Percentiles rank a stretch among this genome's conserved stretches.
phyloP scores from a whole-genome alignment of 53 echinoderm and acorn worm species.

The Apostichopus leukothele region DNA sequence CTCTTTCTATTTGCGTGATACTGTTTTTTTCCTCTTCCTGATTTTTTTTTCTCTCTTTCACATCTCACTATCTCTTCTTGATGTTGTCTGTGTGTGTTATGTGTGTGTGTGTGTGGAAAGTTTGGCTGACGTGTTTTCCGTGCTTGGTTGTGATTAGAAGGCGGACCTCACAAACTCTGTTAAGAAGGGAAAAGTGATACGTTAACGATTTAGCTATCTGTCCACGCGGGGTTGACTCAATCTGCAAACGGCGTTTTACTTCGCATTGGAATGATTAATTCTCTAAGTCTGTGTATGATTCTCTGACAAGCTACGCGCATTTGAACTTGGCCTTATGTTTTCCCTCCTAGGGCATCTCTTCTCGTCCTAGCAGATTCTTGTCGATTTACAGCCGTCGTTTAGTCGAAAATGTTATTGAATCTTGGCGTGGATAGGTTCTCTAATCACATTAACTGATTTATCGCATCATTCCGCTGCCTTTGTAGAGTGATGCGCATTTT shows the following conservation, averaged over 20 bases:
- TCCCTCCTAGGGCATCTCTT: conserved; percentile 11
- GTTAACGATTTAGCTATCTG: conserved; percentile 48
- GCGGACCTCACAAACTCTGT: conserved; percentile 29
- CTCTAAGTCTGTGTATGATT: conserved; percentile 28
- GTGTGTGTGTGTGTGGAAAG: not conserved
- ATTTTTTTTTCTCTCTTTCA: not conserved
- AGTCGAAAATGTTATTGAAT: conserved; percentile 52
- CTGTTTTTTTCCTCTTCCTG: not conserved
- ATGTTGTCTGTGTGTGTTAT: not conserved
- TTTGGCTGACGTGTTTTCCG: not conserved
- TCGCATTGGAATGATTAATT: conserved; percentile 41
- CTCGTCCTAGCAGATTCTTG: conserved; percentile 24
- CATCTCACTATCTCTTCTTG: not conserved
- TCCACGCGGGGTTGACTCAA: conserved; percentile 39
- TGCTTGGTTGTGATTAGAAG: conserved; percentile 47
- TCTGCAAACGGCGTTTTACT: conserved; percentile 31
- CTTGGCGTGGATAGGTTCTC: conserved; percentile 45
- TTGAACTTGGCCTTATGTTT: conserved; percentile 43
- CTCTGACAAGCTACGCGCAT: conserved; percentile 36
- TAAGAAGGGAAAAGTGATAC: conserved; percentile 33
- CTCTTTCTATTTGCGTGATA: conserved; percentile 14
- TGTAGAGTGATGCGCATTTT: conserved; percentile 51
- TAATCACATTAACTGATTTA: conserved; percentile 54
- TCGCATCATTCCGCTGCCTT: conserved; percentile 36
- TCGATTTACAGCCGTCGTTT: conserved; percentile 50